Evolutionary conservation across 2,113 vertebrate species (phyloP), one percentile per base, ranked within the genome.

Genomic region (Trinectes maculatus): DNA sequence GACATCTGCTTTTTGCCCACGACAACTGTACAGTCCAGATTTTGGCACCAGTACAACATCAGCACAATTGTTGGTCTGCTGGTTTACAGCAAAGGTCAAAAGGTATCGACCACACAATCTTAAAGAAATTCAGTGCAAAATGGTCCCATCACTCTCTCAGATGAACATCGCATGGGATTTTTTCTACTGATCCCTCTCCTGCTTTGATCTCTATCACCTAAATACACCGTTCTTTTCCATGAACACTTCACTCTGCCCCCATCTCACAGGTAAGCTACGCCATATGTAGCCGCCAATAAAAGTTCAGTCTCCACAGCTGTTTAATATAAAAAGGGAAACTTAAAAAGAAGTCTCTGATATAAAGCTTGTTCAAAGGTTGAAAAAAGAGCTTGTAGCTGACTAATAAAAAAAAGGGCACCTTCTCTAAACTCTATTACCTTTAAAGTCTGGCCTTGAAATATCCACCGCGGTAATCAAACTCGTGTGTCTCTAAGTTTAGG

Each of bases 21-120:
- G 21, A 18, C 46, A 21, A 28, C 19, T 6, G 1, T n/a, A 40
- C 25, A 33, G 22, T 4, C 10, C 31, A 51, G 48, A 3, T 70
- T 66, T 19, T 77, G 74, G 77, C 42, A 67, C 67, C 56, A 28
- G 54, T 24, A 5, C 42, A 67, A 39, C 24, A 36, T 25, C 66
- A 15, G 22, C 39, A 43, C 70, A 70, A 54, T 46, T 48, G 55
- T 55, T 74, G 49, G 15, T 52, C n/a, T 21, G 10, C 40, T 49
- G 48, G 49, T 33, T 69, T 57, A 29, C 26, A 15, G 39, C 52
- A 5, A 51, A 12, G 57, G 57, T 69, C 76, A 78, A 83, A n/a
- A 78, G 71, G 64, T 67, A 74, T 54, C 54, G 15, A 46, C 9
- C 51, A 64, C 44, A 52, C 52, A 26, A 66, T 51, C 65, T 82